Percentiles rank a stretch among this genome's conserved stretches.
Conservation (phyloP, 2,113 vertebrate genomes). For the Vimba vimba region DNA sequence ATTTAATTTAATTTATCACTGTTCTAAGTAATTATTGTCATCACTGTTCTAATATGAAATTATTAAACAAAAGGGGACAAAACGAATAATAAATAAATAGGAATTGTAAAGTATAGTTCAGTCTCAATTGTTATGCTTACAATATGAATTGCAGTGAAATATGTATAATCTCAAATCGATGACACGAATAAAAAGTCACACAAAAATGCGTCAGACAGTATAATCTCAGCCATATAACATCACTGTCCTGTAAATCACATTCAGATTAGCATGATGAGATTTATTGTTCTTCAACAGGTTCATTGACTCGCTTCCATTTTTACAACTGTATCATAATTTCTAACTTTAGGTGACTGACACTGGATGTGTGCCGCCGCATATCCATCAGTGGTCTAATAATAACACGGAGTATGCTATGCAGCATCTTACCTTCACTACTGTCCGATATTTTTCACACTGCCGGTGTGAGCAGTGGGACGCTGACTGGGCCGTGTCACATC, state of each 20-base stretch:
- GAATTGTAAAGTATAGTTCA: not conserved
- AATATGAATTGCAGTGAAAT: not conserved
- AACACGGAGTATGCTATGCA: not conserved
- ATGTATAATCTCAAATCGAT: not conserved
- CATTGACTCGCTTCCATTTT: not conserved
- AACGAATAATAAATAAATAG: not conserved
- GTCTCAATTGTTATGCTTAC: not conserved
- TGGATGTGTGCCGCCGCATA: not conserved
- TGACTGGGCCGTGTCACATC: not conserved
- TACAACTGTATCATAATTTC: not conserved
- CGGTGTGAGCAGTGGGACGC: not conserved
- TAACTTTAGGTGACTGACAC: not conserved
- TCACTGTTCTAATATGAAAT: not conserved
- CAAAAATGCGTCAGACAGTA: not conserved
- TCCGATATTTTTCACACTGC: too few relatives aligned
- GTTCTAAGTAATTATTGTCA: too few relatives aligned
- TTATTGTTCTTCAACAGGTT: not conserved
- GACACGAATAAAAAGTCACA: not conserved
- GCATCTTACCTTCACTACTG: constrained; percentile 12
- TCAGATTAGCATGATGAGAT: not conserved
- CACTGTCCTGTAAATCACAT: too few relatives aligned
- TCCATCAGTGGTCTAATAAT: not conserved
- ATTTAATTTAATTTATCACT: too few relatives aligned
- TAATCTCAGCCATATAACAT: not conserved
- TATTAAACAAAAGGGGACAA: not conserved